Evolutionary conservation across 2,113 vertebrate genomes (phyloP), one percentile per base, ranked within the genome.

Genomic region (Lepus timidus): DNA sequence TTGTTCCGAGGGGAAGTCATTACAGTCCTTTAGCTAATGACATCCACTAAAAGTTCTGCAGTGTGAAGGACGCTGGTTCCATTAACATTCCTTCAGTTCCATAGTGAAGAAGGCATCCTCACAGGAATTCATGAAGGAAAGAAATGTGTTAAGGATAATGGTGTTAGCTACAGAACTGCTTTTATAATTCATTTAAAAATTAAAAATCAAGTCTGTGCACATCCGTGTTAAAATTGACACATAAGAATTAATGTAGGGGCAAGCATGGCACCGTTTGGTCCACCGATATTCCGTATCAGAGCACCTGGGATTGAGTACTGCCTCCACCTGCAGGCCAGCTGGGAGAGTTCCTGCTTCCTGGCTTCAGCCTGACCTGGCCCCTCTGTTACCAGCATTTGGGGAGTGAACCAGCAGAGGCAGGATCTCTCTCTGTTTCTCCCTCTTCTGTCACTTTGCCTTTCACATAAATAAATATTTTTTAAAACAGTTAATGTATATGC

Each of bases 1-100:
- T 93, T 29, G 13, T 90, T 33, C 93, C 6, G 25, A 76, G 87
- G 49, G 80, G 55, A 90, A 95, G 95, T 93, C 61, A 14, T 94
- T 86, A 52, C 5, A 6, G 75, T 23, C 58, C 85, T 94, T 95
- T 74, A 58, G 80, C 75, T 92, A 13, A 88, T 93, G 64, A 67
- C 79, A 68, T 62, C 86, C 82, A 61, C n/a, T 92, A n/a, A 62
- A 85, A 20, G 19, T 0, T 79, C 31, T 93, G 27, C 95, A 9
- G 65, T 49, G 4, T 2, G 44, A n/a, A 0, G 33, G 83, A 36
- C 27, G 17, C 4, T 31, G 1, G 58, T 87, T 19, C 85, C 75
- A 6, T 94, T 33, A 84, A 22, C n/a, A 25, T 78, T 3, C 12
- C 79, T 89, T 64, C 74, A 16, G 17, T 84, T 27, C 49, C 22